Evolutionary conservation across 2,888 invertebrate genomes (phyloP).

Genomic region (Zygaena filipendulae): DNA sequence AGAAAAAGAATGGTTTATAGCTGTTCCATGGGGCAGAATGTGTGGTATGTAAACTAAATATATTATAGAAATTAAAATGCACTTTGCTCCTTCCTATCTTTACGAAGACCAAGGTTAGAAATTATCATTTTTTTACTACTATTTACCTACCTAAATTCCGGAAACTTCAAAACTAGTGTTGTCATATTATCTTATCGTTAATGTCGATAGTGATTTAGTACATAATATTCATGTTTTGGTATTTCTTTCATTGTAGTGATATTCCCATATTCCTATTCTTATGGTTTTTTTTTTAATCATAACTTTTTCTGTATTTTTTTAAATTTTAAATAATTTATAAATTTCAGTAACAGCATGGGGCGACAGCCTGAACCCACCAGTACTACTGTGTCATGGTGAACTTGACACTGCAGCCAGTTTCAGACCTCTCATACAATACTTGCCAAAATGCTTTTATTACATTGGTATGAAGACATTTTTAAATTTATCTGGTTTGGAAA

Average conservation of each 20-base stretch:
- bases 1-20: conserved; percentile 55
- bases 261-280: no score
- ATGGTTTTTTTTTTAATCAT: no score
- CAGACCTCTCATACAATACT: conserved; percentile 60
- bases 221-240: background rate
- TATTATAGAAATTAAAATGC: background rate
- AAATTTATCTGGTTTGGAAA: conserved; percentile 1
- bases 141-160: no score
- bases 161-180: background rate
- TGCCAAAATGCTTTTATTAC: conserved; percentile 55
- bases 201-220: background rate
- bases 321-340: no score
- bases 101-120: background rate
- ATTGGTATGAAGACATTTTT: conserved; percentile 28
- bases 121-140: no score
- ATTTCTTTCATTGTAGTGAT: no score
- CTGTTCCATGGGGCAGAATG: conserved; percentile 53
- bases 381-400: conserved; percentile 69
- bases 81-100: background rate
- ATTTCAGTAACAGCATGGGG: conserved; percentile 72
- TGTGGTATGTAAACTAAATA: conserved; percentile 37
- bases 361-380: conserved; percentile 53
- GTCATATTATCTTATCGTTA: background rate
- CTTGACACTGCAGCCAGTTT: conserved; percentile 71
- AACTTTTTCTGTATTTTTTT: no score